Evolutionary conservation across 2,888 invertebrate genomes (phyloP), one percentile per base, ranked within the genome.

Genomic region (Crocallis elinguaria): DNA sequence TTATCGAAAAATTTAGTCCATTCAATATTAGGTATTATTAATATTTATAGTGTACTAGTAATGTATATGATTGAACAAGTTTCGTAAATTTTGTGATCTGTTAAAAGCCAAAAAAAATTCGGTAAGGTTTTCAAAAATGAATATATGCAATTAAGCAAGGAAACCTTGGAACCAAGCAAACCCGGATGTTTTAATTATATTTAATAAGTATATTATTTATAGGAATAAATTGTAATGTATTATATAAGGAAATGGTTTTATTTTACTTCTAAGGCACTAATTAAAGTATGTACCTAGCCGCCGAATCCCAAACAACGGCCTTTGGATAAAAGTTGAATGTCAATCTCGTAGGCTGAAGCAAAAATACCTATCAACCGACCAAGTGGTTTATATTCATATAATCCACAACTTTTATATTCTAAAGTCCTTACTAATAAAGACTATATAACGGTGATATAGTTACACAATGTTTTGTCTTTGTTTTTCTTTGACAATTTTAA

Each of bases 211-310:
- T 49, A 43, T 23, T 48, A 43, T 49, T 49, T 43, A 32, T 19
- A 54, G 13, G 13, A 54, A 49, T 54, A 54, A 54, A 54, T 16
- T 36, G n/a, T 35, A 39, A 30, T 46, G 23, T 33, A 25, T 35
- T 33, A n/a, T 8, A 9, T 19, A 27, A 33, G 7, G 0, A 2
- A 6, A 1, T 51, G 29, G n/a, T 51, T 39, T 51, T 25, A 1
- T 19, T n/a, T 30, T 12, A 12, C 13, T 14, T 16, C 1, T 27
- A 19, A 3, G 6, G 3, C 19, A 19, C 19, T 19, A 19, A 19
- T 19, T 19, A 19, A 6, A n/a, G 19, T 19, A 19, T 19, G 3
- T 6, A 19, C 19, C 3, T n/a, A n/a, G n/a, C n/a, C n/a, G n/a
- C n/a, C n/a, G n/a, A n/a, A n/a, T n/a, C n/a, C n/a, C n/a, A n/a